Evolutionary conservation across 92 coral and sea anemone species (phyloP), one percentile per base, ranked within the genome.

Genomic region (Blastomussa wellsi): DNA sequence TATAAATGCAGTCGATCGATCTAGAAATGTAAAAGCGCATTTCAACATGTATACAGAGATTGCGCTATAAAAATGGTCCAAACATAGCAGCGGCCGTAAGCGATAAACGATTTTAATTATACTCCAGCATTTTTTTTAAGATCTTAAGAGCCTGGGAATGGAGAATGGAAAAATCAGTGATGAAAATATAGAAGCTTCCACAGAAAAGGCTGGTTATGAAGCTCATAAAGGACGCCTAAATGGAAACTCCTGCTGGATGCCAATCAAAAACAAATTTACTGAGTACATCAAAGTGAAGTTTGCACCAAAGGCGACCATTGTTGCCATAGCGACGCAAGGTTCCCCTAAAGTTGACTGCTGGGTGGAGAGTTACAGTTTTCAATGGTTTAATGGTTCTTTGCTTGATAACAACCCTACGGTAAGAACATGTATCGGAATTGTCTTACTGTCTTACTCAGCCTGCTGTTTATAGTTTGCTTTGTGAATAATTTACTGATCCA

Each of bases 321-420:
- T 20, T 55, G 86, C 80, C 60, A 73, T 83, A 39, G 86, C 86
- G 1, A 83, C 86, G 32, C 86, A 83, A 59, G 86, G 86, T 26
- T 41, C 79, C 39, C 86, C 86, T 19, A 31, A 24, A 10, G 12
- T 17, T 7, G 60, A 9, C n/a, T 83, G 79, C 44, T 83, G 86
- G 86, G 73, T 83, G 15, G 22, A 35, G 29, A 39, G 59, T 42
- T 83, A 52, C 73, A 38, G 24, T 5, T 0, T 72, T 17, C 80
- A 83, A 35, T 83, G 73, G 59, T 44, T 3, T 44, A 8, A 44
- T 8, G 49, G 11, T 44, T n/a, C n/a, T n/a, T 3, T 41, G 5
- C 49, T 44, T 3, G 11, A 3, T 3, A 44, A 13, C 49, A 44
- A 44, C 8, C 7, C 7, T 44, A 44, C 7, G 49, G 49, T 44